These are phyloP conservation scores for Ceyx melanurus DNA, from an alignment of 2,113 vertebrate species.

Conservation along the genomic window DNA sequence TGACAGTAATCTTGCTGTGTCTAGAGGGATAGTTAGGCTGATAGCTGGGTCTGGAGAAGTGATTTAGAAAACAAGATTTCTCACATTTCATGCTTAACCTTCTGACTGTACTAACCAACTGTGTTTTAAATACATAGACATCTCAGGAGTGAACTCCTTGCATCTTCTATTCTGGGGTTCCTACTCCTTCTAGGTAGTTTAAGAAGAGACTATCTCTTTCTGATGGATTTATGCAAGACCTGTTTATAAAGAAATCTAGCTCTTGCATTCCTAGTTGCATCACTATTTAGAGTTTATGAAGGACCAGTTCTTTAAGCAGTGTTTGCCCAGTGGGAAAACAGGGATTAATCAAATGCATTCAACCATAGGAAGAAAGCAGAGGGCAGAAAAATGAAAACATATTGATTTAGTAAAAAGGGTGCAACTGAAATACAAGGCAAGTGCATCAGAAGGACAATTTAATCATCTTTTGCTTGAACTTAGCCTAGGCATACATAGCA, in stretches of 20 bases:
- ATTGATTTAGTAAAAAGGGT: not conserved
- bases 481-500: not conserved
- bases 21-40: not conserved
- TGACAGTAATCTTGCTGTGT: not conserved
- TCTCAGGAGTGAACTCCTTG: not conserved
- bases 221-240: not conserved
- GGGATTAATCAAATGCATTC: not conserved
- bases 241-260: not conserved
- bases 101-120: not conserved
- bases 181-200: constrained; percentile 2
- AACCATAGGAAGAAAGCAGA: not conserved
- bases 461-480: not conserved
- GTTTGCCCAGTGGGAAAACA: not conserved
- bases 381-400: not conserved
- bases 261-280: not conserved
- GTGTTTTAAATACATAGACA: not conserved
- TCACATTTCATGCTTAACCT: not conserved
- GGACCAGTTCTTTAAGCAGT: not conserved
- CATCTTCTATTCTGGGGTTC: not conserved
- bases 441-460: not conserved
- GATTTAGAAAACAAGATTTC: not conserved
- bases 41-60: not conserved
- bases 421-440: not conserved
- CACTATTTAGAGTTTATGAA: not conserved
- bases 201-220: not conserved